Base-by-base conservation (phyloP, 2,797 vertebrate genomes). In the Channa striata region DNA sequence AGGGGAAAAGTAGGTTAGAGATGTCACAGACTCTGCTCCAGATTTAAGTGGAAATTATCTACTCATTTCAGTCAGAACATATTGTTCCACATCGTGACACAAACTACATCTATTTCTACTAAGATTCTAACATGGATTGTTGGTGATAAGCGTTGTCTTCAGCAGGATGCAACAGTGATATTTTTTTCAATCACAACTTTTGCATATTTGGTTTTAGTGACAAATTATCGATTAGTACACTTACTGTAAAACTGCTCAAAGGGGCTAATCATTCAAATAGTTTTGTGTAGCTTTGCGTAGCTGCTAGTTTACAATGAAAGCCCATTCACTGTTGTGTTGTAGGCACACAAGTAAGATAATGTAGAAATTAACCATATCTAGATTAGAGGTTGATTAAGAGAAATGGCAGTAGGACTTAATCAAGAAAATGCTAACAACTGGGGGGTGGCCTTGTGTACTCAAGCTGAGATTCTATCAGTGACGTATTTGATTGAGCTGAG, bases 71-170 rank as follows among this genome's bases (percentile, higher is more conserved):
- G 48, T 75, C 58, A 10, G 77, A 74, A 84, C 77, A 73, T 64
- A 78, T 79, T 85, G 80, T 85, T 85, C 80, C 71, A 75, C 60
- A 78, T 80, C 47, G 59, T 25, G 36, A 66, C 50, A 39, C 33
- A 2, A 34, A 61, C 52, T 4, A 11, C 6, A 0, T 65, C 50
- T 47, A 20, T 60, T 14, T 16, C 58, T 20, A 17, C 33, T 0
- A 6, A 42, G 59, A 54, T 39, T 10, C 8, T 20, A 72, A 30
- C 14, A 11, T 8, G 13, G 48, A 33, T 56, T 59, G 61, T 59
- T 48, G 39, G 57, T 39, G 66, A 60, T 57, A 25, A 63, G 78
- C 59, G 16, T 23, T 23, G 46, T 72, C 36, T 48, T 60, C 47
- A 48, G 20, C 30, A 64, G 34, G 47, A 9, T 30, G 2, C 8